These are phyloP conservation scores for Sebastes fasciatus DNA, from an alignment of 2,113 vertebrate species.

Conservation along the genomic window DNA sequence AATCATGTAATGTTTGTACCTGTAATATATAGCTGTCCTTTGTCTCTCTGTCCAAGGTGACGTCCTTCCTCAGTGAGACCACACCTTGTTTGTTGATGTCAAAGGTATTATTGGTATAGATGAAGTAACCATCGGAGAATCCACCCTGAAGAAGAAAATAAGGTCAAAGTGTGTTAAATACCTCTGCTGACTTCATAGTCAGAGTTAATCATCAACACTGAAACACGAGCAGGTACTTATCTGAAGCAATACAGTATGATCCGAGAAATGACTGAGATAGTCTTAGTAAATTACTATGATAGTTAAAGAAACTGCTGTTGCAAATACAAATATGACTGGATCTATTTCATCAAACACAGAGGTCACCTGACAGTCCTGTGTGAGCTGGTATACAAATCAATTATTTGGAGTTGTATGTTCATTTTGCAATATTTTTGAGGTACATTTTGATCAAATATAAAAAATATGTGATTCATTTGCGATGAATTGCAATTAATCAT, in stretches of 20 bases:
- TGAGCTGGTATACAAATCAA: background rate
- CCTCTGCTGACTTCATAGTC: background rate
- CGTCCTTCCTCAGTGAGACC: slow-evolving; percentile 78
- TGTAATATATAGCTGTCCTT: slow-evolving; percentile 76
- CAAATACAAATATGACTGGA: background rate
- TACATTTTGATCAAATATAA: too few species aligned
- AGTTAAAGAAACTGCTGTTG: background rate
- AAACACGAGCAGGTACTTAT: background rate
- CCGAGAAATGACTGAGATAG: background rate
- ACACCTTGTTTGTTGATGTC: slow-evolving; percentile 79
- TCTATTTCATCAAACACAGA: background rate
- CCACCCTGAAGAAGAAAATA: slow-evolving; percentile 71
- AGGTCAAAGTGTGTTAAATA: background rate
- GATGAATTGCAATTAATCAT: too few species aligned
- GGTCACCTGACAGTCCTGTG: background rate
- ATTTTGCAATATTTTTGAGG: background rate
- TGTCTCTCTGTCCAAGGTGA: slow-evolving; percentile 85
- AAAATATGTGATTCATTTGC: too few species aligned
- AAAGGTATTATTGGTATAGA: slow-evolving; percentile 75
- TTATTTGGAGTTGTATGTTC: background rate
- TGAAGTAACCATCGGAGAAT: slow-evolving; percentile 84
- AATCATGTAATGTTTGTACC: slow-evolving; percentile 68
- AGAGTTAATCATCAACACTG: background rate
- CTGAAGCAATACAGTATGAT: background rate
- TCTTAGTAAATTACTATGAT: background rate